Evolutionary conservation across 1,140 invertebrate genomes (phyloP), one percentile per base, ranked within the genome.

Genomic region (Drosophila guanche): DNA sequence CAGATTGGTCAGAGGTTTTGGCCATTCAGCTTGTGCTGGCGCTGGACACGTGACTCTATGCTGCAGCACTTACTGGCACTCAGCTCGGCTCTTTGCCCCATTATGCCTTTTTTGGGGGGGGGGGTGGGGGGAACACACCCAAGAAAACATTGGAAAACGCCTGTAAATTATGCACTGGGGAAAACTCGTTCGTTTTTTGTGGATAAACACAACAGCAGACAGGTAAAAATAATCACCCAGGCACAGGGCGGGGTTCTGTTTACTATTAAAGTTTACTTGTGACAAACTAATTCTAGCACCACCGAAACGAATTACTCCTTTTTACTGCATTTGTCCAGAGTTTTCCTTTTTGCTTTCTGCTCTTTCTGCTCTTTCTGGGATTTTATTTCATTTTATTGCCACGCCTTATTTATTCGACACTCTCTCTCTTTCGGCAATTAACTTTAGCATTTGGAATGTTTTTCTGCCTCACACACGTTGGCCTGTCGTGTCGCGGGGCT

Each of bases 1-100:
- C n/a, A n/a, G n/a, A n/a, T n/a, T n/a, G n/a, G 25, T 33, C 20
- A 22, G 66, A 63, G 56, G 50, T 48, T 56, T 69, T 48, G 43
- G 66, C 48, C 51, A 69, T 68, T 69, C 68, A 48, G 33, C 41
- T 22, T 27, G 27, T 52, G 60, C 60, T 74, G 71, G 72, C 45
- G 25, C 55, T 45, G 72, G 72, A 67, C 72, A 76, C 72, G 71
- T 75, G 72, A 76, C 71, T 58, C 71, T 58, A 68, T 76, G 70
- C 69, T 73, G 60, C 60, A 74, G 40, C 70, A 65, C 74, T 73
- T 74, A 73, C 58, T 46, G 58, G 48, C 65, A 68, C 62, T 67
- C 45, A 54, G 48, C 41, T 22, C 8, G 3, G 48, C 63, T 67
- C 65, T 68, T 37, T 10, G 33, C 40, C 20, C 50, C 62, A 56